Evolutionary conservation across 2,113 vertebrate genomes (phyloP), one percentile per base, ranked within the genome.

Genomic region (Suncus etruscus): DNA sequence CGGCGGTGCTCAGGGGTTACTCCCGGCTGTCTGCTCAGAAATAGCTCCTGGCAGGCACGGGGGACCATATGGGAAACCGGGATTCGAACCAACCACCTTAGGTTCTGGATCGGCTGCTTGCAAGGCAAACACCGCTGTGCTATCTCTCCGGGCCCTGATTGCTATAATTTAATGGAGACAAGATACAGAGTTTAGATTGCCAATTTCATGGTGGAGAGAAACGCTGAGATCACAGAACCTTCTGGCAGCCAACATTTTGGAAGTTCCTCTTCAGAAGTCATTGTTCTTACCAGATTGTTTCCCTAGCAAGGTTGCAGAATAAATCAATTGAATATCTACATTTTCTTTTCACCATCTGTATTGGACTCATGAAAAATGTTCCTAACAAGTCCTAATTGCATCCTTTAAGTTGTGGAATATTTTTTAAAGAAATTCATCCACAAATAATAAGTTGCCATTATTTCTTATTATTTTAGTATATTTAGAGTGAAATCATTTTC

Each of bases 141-240:
- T 39, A 39, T 39, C 39, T 39, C 39, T 39, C 39, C 5, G 3
- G 39, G 39, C 39, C 45, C 51, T 86, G 47, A 78, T 91, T 79
- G 54, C 87, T 87, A 24, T 68, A 83, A 91, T 91, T 89, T 76
- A 83, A 65, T 25, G 39, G 50, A 80, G 54, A 87, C 29, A 54
- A n/a, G 6, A 4, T 81, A 86, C 61, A 81, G 22, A 65, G 24
- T 31, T 89, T 69, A 82, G 39, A 5, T 69, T 93, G 74, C 82
- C 58, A 61, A 16, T 61, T 22, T 22, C 66, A 58, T 80, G 39
- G 48, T 32, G 69, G 27, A 77, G 76, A 1, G 48, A 86, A 85
- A 70, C 86, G 29, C 16, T 10, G 81, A 24, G 10, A 18, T 66
- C 25, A 14, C 25, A 66, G 45, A 9, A 22, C 80, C 20, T 63